Evolutionary conservation across 2,113 vertebrate genomes (phyloP), one percentile per base, ranked within the genome.

Genomic region (Dermatemys mawii): DNA sequence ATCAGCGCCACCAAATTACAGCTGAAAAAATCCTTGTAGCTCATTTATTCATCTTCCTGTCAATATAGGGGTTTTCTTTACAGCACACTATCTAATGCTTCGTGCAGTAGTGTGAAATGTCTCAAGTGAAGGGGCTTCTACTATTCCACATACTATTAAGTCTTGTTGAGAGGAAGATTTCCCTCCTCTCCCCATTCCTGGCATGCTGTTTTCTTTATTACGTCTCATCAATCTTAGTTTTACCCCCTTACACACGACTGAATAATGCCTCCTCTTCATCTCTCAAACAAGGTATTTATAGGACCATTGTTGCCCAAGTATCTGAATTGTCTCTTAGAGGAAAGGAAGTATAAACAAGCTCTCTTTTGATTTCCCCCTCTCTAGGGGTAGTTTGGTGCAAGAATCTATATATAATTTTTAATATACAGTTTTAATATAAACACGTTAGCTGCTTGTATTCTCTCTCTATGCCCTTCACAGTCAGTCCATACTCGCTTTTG

Each of bases 21-120:
- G 76, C 84, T 84, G 53, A 85, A 93, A 96, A 95, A 97, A 94
- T 94, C 90, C 96, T 93, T 96, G 93, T 95, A 94, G 93, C 78
- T 92, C 90, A 86, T 97, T 96, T 96, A 92, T 95, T 97, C 95
- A 96, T 97, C 93, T 96, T 89, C 46, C 88, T 96, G 97, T 96
- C 94, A 94, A 96, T 96, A 88, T 83, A 60, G 88, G 95, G 63
- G 86, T 96, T 97, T 94, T 92, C 91, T 86, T 86, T 93, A 90
- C 89, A 97, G 90, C 93, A 83, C 73, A 78, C 95, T 97, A 96
- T 94, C 82, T 78, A 90, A 79, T 60, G 92, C 88, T 88, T 92
- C 78, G 54, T 81, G 84, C 93, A 93, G n/a, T 24, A 93, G 78
- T 81, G n/a, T 82, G 79, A 95, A 81, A 90, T 94, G 88, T 84